Conservation (phyloP, 2,113 vertebrate genomes). For the Strix uralensis region DNA sequence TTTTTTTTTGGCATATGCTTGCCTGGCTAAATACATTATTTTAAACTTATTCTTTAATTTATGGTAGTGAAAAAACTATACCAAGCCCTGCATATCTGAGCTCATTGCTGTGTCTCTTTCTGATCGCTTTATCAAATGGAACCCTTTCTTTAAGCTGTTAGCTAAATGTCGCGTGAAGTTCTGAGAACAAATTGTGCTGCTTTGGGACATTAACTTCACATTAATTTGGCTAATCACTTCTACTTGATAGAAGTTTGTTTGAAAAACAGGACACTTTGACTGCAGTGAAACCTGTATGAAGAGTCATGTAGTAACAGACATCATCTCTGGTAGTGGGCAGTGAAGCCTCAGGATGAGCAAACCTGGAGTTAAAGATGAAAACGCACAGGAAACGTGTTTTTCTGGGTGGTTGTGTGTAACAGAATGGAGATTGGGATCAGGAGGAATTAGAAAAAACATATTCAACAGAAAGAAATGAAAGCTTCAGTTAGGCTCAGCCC, state of each 20-base stretch:
- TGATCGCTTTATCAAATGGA: constrained; percentile 54
- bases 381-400: accelerated
- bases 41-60: constrained; percentile 59
- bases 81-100: not conserved
- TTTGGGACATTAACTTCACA: constrained; percentile 69
- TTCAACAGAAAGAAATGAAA: not conserved
- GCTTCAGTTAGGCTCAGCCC: not conserved
- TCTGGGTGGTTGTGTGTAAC: not conserved
- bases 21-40: constrained; percentile 14
- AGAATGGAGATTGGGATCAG: not conserved
- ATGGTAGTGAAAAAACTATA: constrained; percentile 17
- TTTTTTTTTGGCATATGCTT: not conserved
- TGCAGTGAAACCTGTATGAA: constrained; percentile 26
- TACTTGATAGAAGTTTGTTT: constrained; percentile 66
- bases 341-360: not conserved
- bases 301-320: not conserved
- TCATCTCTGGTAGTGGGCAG: not conserved
- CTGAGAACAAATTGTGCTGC: constrained; percentile 69
- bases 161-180: constrained; percentile 66
- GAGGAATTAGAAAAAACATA: not conserved
- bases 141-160: constrained; percentile 65
- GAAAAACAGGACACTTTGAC: constrained; percentile 36
- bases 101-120: constrained; percentile 41
- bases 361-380: not conserved
- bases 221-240: constrained; percentile 70